Base-by-base conservation (phyloP, 2,888 invertebrate genomes). In the Ennomos quercinarius region DNA sequence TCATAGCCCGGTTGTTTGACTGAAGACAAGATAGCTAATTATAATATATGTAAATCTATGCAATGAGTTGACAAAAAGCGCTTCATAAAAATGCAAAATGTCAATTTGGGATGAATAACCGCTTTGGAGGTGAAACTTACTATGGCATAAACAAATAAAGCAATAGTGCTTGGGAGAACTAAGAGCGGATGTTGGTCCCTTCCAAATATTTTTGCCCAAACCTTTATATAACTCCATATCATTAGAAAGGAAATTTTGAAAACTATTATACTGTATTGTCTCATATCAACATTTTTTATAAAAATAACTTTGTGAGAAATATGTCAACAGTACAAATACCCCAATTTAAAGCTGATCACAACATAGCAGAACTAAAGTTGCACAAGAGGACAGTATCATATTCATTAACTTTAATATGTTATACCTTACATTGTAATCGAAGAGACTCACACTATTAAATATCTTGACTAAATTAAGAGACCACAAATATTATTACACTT, bases 391-490 rank as follows among this genome's bases (percentile, higher is more conserved):
- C 88, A 90, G 89, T 88, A 88, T 87, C 81, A 78, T 83, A 84
- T 77, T 78, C 63, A 79, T 81, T 83, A 83, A 78, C 84, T 81
- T 87, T 89, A 89, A 82, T 89, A 89, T 83, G 81, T 87, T 86
- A 86, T 76, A 87, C 78, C 87, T 90, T 90, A 91, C 71, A 86
- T 51, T 75, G 80, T 87, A 83, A 83, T 86, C 76, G 76, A 90
- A 91, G 90, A 92, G 91, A 92, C 91, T 91, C 91, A 83, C 85
- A 86, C 91, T 91, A 91, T 86, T 90, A 89, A 89, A 91, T 91
- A 91, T 89, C 85, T 91, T 92, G 92, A 93, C 92, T 93, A 91
- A 89, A 81, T 88, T 88, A 90, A 85, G 92, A 93, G 92, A 93
- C 92, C 91, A 92, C 76, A 71, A 87, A 55, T 55, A 55, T 86